Evolutionary conservation across 2,888 invertebrate species (phyloP).

Genomic region (Arctia plantaginis): DNA sequence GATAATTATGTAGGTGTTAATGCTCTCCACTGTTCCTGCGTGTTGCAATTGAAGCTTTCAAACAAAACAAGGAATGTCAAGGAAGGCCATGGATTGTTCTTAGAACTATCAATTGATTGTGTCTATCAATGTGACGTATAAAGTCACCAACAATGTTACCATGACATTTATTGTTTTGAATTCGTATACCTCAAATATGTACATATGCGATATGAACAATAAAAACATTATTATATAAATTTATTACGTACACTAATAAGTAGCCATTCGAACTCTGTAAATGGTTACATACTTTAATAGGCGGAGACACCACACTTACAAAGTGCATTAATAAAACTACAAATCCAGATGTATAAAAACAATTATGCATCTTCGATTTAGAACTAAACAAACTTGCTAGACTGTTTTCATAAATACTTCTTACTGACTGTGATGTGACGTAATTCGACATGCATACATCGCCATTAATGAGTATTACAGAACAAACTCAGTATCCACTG

Average conservation of each 20-base stretch:
- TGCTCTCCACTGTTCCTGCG: conserved; percentile 36
- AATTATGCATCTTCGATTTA: conserved; percentile 82
- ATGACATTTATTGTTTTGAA: conserved; percentile 42
- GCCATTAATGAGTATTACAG: conserved; percentile 72
- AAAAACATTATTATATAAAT: conserved; percentile 76
- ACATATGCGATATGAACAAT: conserved; percentile 70
- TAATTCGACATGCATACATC: conserved; percentile 72
- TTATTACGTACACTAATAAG: conserved; percentile 83
- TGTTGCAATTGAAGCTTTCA: conserved; percentile 37
- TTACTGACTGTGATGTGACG: conserved; percentile 80
- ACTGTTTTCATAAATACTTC: conserved; percentile 66
- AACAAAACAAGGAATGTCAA: conserved; percentile 41
- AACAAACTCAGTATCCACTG: conserved; percentile 58
- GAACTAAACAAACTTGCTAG: conserved; percentile 78
- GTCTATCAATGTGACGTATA: conserved; percentile 12
- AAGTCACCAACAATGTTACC: conserved; percentile 13
- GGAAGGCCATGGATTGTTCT: conserved; percentile 5
- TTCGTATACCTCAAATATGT: conserved; percentile 40
- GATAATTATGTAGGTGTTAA: conserved; percentile 36
- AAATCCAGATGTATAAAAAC: conserved; percentile 82
- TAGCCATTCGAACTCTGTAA: conserved; percentile 81
- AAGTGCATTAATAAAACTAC: conserved; percentile 85
- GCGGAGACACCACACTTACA: conserved; percentile 85
- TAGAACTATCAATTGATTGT: conserved; percentile 27
- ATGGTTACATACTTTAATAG: conserved; percentile 85